Percentiles rank a stretch among this genome's conserved stretches.
Conservation (phyloP, 2,113 vertebrate genomes). For the Cnemophilus loriae region DNA sequence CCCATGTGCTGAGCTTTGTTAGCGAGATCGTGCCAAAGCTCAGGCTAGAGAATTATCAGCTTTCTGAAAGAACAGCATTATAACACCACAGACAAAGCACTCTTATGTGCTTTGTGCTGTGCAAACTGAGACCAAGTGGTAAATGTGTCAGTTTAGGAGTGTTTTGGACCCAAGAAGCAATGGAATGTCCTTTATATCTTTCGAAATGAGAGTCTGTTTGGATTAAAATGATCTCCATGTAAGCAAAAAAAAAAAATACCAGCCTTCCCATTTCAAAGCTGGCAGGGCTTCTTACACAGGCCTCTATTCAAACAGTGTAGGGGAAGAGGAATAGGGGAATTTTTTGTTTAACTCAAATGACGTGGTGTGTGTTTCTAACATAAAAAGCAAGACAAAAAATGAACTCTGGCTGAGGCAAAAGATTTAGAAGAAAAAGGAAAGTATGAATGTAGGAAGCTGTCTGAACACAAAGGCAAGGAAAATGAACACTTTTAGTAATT, state of each 20-base stretch:
- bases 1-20: constrained; percentile 2
- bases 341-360: constrained; percentile 51
- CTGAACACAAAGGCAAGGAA: constrained; percentile 48
- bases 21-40: neutral
- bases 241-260: constrained; percentile 50
- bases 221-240: constrained; percentile 54
- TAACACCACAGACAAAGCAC: constrained; percentile 31
- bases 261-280: constrained; percentile 46
- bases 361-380: constrained; percentile 49
- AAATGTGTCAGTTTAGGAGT: constrained; percentile 41
- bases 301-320: constrained; percentile 31
- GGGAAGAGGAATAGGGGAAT: constrained; percentile 37
- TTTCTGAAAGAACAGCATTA: constrained; percentile 47
- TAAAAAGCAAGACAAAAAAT: constrained; percentile 43
- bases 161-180: constrained; percentile 25
- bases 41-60: constrained; percentile 16
- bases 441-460: constrained; percentile 42
- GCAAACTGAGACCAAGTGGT: constrained; percentile 40
- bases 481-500: constrained; percentile 31
- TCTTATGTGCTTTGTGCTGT: constrained; percentile 49
- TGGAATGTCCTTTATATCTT: constrained; percentile 56
- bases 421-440: constrained; percentile 38
- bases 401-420: constrained; percentile 27
- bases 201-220: constrained; percentile 49
- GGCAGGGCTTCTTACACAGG: constrained; percentile 37